Evolutionary conservation across 2,797 vertebrate genomes (phyloP).

Genomic region (Parambassis ranga): DNA sequence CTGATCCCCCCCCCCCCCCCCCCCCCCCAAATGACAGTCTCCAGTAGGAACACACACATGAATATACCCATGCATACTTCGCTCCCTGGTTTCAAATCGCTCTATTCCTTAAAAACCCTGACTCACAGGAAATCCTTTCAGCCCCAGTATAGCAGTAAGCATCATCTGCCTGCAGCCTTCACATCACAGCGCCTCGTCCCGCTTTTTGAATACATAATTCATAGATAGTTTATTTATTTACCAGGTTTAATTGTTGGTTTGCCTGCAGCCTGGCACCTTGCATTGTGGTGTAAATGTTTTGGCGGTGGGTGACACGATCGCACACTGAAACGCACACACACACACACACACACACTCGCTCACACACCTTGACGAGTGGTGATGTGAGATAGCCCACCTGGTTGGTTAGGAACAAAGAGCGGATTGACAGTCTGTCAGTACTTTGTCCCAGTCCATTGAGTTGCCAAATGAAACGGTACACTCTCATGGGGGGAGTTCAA

Average conservation of each 20-base stretch:
- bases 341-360: not conserved
- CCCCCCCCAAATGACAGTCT: constrained; percentile 1
- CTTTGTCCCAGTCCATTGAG: constrained; percentile 40
- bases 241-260: constrained; percentile 52
- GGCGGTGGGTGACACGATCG: constrained; percentile 20
- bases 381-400: constrained; percentile 39
- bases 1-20: not conserved
- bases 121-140: constrained; percentile 59
- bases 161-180: constrained; percentile 32
- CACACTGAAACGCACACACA: not conserved
- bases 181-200: constrained; percentile 11
- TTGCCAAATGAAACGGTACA: constrained; percentile 34
- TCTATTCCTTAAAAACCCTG: constrained; percentile 48
- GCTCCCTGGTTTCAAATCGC: constrained; percentile 28
- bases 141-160: constrained; percentile 18
- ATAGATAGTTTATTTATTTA: constrained; percentile 46
- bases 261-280: constrained; percentile 10
- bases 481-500: constrained; percentile 3
- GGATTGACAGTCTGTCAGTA: constrained; percentile 44
- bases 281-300: constrained; percentile 55
- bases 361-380: constrained; percentile 13
- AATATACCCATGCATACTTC: constrained; percentile 4
- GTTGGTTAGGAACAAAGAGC: constrained; percentile 48
- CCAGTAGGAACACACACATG: constrained; percentile 14
- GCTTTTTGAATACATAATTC: constrained; percentile 36